Evolutionary conservation across 2,888 invertebrate genomes (phyloP), one percentile per base, ranked within the genome.

Genomic region (Meiosimyza platycephala): DNA sequence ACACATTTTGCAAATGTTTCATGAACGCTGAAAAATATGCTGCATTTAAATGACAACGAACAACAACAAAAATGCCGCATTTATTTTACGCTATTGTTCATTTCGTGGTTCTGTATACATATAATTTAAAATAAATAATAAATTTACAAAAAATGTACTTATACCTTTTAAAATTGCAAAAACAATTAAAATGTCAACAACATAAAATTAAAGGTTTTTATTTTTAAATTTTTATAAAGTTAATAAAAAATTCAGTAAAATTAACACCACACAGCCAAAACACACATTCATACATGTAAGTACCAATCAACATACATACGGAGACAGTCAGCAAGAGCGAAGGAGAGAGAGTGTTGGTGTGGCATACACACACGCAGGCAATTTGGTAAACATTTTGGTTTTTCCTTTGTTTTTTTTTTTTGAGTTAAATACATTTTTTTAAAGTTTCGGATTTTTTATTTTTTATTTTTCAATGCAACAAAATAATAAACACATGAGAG

Each of bases 121-220:
- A 40, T 9, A 40, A 7, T 9, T 40, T 40, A 1, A 40, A 40
- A 40, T 40, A 40, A 40, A 40, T 40, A 40, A 40, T 40, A 40
- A 40, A 40, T 40, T 40, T 40, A 40, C 6, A 40, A 40, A 40
- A 9, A 40, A 40, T 40, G 40, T 40, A 40, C 40, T 40, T 40
- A 40, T 40, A 40, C 40, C 22, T 57, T 57, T 57, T 64, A 16
- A 64, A 50, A 48, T 47, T 16, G 47, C 51, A 16, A 47, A 62
- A 64, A 64, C 64, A 64, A 64, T 64, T 16, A 64, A 64, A 51
- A 50, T 64, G 64, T 64, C 64, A 18, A 50, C 64, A 64, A 64
- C 64, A 64, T 51, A 64, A 64, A 47, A 64, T 48, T 40, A 40
- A 40, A 40, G 40, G 40, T 40, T 40, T 40, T 40, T 9, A 4